phyloP scores from a whole-genome alignment of 2,797 vertebrate genomes.

The Cichlasoma orientale region DNA sequence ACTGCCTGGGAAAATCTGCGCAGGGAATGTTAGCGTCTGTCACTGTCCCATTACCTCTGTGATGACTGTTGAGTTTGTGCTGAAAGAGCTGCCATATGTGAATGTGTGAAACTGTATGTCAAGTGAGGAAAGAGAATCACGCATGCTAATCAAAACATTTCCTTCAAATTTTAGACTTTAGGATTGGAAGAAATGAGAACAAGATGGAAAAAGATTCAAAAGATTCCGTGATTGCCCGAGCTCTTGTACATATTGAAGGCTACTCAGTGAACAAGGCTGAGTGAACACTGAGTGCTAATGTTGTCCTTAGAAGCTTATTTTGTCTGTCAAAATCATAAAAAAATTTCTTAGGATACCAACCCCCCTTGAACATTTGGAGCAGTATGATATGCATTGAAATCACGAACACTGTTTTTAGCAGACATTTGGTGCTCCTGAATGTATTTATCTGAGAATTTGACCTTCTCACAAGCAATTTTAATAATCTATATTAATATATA shows the following conservation, averaged over 20 bases:
- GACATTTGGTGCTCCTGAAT: background rate
- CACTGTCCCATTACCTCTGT: constrained; percentile 29
- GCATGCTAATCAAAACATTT: background rate
- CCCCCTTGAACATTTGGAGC: background rate
- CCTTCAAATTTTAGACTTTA: constrained; percentile 13
- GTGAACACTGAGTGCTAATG: background rate
- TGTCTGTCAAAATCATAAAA: constrained; percentile 6
- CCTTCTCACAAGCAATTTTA: background rate
- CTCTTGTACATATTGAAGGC: constrained; percentile 5
- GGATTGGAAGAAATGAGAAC: constrained; percentile 4
- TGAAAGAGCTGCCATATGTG: constrained; percentile 3
- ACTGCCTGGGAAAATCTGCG: constrained; percentile 28
- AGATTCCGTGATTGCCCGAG: background rate
- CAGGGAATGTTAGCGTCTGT: constrained; percentile 28
- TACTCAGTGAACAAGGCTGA: background rate
- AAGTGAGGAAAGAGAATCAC: background rate
- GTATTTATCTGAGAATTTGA: background rate
- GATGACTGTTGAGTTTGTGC: constrained; percentile 28
- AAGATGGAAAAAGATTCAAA: background rate
- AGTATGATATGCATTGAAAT: background rate
- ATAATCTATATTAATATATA: background rate
- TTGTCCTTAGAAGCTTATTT: background rate
- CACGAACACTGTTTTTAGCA: background rate
- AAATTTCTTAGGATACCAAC: background rate
- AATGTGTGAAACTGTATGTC: constrained; percentile 3